Percentiles rank a stretch among this genome's conserved stretches.
Evolutionary conservation across 2,797 vertebrate species (phyloP).

Genomic region (Microchirus variegatus): DNA sequence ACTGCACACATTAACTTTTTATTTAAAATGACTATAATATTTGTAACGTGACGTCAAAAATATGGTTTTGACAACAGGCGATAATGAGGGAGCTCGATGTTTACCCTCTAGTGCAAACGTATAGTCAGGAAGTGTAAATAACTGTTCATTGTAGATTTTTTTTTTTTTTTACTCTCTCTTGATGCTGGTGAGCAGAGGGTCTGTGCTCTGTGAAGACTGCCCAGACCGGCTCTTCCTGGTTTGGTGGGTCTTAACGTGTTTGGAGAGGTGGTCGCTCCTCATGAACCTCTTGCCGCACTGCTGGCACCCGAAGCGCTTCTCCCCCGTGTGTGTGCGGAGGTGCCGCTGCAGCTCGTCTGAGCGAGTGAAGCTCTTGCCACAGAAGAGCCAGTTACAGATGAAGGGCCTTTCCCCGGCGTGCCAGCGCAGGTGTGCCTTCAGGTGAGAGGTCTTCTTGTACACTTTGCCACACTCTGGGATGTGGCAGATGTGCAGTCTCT

Average conservation of each 20-base stretch:
- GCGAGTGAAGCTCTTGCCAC: conserved; percentile 88
- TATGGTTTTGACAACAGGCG: conserved; percentile 34
- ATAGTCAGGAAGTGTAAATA: conserved; percentile 55
- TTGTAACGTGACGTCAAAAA: conserved; percentile 46
- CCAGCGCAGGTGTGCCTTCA: conserved; percentile 89
- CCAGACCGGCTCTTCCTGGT: conserved; percentile 81
- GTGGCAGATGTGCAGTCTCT: conserved; percentile 89
- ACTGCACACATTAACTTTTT: conserved; percentile 28
- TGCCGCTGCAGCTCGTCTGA: conserved; percentile 90
- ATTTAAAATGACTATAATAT: conserved; percentile 33
- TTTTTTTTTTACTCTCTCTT: conserved; percentile 80
- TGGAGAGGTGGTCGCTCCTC: conserved; percentile 90
- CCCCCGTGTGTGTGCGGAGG: conserved; percentile 89
- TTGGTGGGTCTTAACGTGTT: conserved; percentile 90
- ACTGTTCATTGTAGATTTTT: conserved; percentile 31
- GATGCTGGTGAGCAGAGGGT: conserved; percentile 79
- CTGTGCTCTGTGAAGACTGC: conserved; percentile 64
- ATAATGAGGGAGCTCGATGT: conserved; percentile 36
- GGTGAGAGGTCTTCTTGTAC: conserved; percentile 89
- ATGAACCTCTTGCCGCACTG: conserved; percentile 90
- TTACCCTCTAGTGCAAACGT: conserved; percentile 72
- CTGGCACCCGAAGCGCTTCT: conserved; percentile 90
- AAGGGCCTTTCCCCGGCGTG: conserved; percentile 88
- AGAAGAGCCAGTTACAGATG: conserved; percentile 89
- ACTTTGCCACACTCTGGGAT: conserved; percentile 89